These are phyloP conservation scores for Euura lappo DNA, from an alignment of 1,140 invertebrate species.

Conservation along the genomic window DNA sequence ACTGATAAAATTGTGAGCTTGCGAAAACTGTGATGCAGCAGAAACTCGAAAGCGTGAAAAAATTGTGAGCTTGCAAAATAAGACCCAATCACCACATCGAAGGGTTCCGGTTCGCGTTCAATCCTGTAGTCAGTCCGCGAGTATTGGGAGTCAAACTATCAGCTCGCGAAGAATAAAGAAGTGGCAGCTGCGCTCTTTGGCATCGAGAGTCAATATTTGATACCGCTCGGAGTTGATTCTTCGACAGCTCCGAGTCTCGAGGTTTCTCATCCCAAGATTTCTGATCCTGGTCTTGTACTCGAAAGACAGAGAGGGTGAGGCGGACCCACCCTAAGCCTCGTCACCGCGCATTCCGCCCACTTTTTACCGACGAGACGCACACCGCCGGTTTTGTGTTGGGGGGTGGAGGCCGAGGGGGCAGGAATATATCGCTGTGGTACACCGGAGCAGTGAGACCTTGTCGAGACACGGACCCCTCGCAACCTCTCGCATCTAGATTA, in stretches of 20 bases:
- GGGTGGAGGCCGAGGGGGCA: neutral
- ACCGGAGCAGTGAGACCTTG: too few species aligned
- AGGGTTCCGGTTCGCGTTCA: too few species aligned
- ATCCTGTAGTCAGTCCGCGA: too few species aligned
- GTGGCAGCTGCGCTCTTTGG: constrained; percentile 10
- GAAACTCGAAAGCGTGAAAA: too few species aligned
- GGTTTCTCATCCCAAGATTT: neutral
- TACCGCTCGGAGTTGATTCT: constrained; percentile 32
- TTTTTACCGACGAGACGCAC: constrained; percentile 40
- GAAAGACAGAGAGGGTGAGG: neutral
- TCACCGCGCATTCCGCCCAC: constrained; percentile 47
- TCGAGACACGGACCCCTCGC: constrained; percentile 6
- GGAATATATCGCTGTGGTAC: neutral
- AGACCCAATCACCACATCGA: too few species aligned
- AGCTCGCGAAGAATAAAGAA: neutral
- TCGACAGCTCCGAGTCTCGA: neutral
- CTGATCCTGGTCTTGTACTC: constrained; percentile 35
- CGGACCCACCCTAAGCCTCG: constrained; percentile 38
- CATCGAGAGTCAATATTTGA: constrained; percentile 50
- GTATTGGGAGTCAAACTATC: too few species aligned
- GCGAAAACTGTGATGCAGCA: too few species aligned
- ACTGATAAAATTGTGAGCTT: too few species aligned
- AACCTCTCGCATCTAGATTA: constrained; percentile 20
- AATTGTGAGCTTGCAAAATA: too few species aligned
- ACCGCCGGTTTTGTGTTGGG: neutral